Base-by-base conservation (phyloP, 2,888 invertebrate species). In the Amphimallon solstitiale region DNA sequence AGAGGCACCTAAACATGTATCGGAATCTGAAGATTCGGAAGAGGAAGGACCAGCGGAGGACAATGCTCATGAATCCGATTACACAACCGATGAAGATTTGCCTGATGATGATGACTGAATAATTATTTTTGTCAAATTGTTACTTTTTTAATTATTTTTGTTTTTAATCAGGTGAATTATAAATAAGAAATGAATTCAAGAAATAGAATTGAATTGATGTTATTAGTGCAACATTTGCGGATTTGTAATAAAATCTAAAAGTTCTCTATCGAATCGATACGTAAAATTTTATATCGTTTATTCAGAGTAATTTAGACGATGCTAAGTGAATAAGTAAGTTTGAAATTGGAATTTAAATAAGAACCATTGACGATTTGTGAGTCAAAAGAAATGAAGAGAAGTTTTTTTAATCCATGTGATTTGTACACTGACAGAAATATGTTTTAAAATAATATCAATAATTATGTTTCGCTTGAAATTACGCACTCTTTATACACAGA, bases 21-120 rank as follows among this genome's bases (percentile, higher is more conserved):
- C 98, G 97, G 95, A 97, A 78, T 92, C 97, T 78, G 93, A 94
- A 72, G 95, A 96, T 78, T 95, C 97, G 52, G 92, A 92, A 65
- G 92, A 92, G 66, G 88, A 87, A 73, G 77, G 86, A 84, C 73
- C 85, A 81, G 75, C 85, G 78, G 78, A 88, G 74, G 86, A 87
- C 52, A 88, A 88, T 71, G 86, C 87, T 70, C 88, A 86, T 66
- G 88, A 88, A 75, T 89, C 89, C 68, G 90, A 90, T 77, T 89
- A 88, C 76, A 88, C 89, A 34, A 89, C 89, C 21, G 89, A 90
- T 75, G 89, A 89, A 76, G 90, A 90, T 77, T 83, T 88, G 72
- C 87, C 87, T 73, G 88, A 86, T 69, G 83, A 66, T 43, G 67
- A 67, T 49, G 66, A 66, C 64, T 67, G 64, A 67, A 43, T 10